phyloP scores from a whole-genome alignment of 2,113 vertebrate genomes.

The Hiodon tergisus region DNA sequence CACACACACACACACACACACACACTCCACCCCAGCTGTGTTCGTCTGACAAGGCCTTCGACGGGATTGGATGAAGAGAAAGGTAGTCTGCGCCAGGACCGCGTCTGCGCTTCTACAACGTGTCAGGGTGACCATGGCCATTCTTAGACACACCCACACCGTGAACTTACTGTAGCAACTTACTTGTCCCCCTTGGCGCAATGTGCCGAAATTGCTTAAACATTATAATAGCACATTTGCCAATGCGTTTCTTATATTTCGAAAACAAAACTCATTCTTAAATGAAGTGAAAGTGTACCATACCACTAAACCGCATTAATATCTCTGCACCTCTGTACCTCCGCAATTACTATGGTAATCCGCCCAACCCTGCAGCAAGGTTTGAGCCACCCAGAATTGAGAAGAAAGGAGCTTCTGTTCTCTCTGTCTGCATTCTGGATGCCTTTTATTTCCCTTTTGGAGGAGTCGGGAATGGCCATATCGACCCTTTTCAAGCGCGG shows the following conservation, averaged over 20 bases:
- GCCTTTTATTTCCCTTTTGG: not conserved
- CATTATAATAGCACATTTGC: too few relatives aligned
- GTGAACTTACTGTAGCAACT: not conserved
- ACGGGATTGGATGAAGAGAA: constrained; percentile 27
- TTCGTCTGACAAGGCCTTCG: constrained; percentile 32
- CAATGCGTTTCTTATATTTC: not conserved
- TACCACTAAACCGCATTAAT: too few relatives aligned
- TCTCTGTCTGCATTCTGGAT: not conserved
- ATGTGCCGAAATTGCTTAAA: too few relatives aligned
- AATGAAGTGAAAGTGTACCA: not conserved
- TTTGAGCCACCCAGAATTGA: not conserved
- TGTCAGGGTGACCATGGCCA: not conserved
- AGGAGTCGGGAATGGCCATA: not conserved
- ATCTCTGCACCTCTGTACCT: too few relatives aligned
- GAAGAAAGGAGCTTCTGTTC: not conserved
- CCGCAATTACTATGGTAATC: not conserved
- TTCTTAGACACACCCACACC: not conserved
- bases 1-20: too few relatives aligned
- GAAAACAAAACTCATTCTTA: too few relatives aligned
- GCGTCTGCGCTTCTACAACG: not conserved
- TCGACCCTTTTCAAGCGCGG: constrained; percentile 15
- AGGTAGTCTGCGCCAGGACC: constrained; percentile 22
- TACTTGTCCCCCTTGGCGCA: too few relatives aligned
- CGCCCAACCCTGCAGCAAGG: too few relatives aligned
- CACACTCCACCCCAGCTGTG: not conserved